Conservation (phyloP, 1,140 invertebrate genomes). For the Bradysia coprophila region DNA sequence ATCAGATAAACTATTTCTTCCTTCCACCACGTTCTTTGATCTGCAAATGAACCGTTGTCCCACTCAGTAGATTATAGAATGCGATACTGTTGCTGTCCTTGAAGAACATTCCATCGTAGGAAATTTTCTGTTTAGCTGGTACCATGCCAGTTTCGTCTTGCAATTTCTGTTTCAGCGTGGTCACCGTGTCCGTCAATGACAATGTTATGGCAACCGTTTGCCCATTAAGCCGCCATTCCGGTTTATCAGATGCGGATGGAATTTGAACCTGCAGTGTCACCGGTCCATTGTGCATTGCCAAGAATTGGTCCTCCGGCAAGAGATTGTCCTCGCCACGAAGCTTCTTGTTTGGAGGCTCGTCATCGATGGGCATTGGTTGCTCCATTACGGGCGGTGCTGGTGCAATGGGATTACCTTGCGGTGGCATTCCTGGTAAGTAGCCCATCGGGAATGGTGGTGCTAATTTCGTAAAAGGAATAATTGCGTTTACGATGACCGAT, state of each 20-base stretch:
- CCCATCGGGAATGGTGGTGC: constrained; percentile 24
- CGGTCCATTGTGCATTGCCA: constrained; percentile 32
- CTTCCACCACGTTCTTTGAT: constrained; percentile 94
- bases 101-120: constrained; percentile 71
- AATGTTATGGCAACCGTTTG: constrained; percentile 67
- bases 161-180: constrained; percentile 74
- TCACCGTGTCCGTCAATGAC: constrained; percentile 60
- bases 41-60: constrained; percentile 70
- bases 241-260: constrained; percentile 70
- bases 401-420: constrained; percentile 16
- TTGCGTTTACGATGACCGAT: too few species aligned
- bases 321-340: constrained; percentile 81
- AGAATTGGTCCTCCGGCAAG: constrained; percentile 55
- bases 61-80: constrained; percentile 84
- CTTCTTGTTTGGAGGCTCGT: constrained; percentile 79
- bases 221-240: constrained; percentile 94
- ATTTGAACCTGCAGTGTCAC: constrained; percentile 62
- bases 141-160: constrained; percentile 83
- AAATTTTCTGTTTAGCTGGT: constrained; percentile 87
- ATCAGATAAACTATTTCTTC: constrained; percentile 97
- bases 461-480: constrained; percentile 3
- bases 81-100: constrained; percentile 92
- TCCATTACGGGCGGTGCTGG: constrained; percentile 22
- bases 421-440: constrained; percentile 21
- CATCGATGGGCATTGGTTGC: constrained; percentile 34